Base-by-base conservation (phyloP, 2,888 invertebrate genomes). In the Pristionchus mayeri region DNA sequence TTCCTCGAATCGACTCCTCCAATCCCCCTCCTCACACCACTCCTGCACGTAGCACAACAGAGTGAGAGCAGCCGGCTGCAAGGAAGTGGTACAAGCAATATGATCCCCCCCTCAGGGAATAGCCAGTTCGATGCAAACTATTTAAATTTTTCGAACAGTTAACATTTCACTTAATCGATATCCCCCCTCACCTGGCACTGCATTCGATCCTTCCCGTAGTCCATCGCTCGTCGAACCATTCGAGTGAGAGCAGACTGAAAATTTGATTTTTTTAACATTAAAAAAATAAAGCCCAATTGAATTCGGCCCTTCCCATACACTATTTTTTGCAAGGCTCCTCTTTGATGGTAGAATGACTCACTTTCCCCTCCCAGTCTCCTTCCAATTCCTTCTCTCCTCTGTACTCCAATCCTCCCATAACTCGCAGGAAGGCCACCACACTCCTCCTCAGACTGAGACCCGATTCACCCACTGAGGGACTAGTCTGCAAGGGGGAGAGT, bases 171-270 rank as follows among this genome's bases (percentile, higher is more conserved):
- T n/a, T n/a, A n/a, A n/a, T n/a, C n/a, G n/a, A n/a, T n/a, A 21
- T 16, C 21, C 37, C 21, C 37, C 37, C 76, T 78, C 76, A 78
- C 76, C 50, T 78, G 76, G 13, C 76, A 78, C 50, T 50, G 18
- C 76, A 80, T 37, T 54, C 80, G 34, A 50, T 80, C 80, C 80
- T 57, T 80, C n/a, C 40, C 80, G 27, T 57, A 80, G 80, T 80
- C 80, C 54, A 57, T 40, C 37, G 27, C 44, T 24, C 80, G 34
- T 80, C 80, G 37, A 13, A 80, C 16, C 37, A 57, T 44, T 4
- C 80, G 80, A 21, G 57, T 80, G 30, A 78, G 50, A 1, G 76
- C 76, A n/a, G 50, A 78, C 76, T 78, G 24, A 16, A 78, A 75
- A n/a, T n/a, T n/a, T n/a, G n/a, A n/a, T 30, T 16, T 60, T 7